A percentile compares a stretch with the other conserved stretches of the same genome.
These are phyloP conservation scores for Bugulina stolonifera DNA, from an alignment of 2,888 invertebrate genomes.

Conservation along the genomic window DNA sequence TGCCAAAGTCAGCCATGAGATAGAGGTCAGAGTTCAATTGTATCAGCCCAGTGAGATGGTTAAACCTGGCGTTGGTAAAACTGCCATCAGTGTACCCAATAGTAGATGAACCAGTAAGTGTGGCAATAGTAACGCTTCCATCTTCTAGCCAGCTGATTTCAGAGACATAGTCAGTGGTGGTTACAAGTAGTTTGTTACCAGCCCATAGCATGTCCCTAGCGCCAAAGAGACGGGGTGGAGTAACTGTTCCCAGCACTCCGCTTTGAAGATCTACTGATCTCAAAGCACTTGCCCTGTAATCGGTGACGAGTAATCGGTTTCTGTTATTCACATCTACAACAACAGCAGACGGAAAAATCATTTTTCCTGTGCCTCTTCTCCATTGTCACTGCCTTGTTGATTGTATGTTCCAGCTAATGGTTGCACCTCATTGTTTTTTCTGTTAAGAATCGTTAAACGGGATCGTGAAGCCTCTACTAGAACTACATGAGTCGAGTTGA, in stretches of 20 bases:
- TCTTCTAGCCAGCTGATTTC: background rate
- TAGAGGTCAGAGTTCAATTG: background rate
- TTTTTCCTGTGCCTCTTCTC: too few species aligned
- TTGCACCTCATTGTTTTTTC: too few species aligned
- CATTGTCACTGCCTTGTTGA: too few species aligned
- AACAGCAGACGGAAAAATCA: too few species aligned
- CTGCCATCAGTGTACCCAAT: background rate
- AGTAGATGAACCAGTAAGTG: background rate
- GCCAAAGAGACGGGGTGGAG: background rate
- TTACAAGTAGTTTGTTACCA: background rate
- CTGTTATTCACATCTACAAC: background rate
- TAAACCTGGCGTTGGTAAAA: background rate
- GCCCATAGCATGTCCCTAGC: background rate
- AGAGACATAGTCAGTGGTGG: background rate
- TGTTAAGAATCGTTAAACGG: too few species aligned
- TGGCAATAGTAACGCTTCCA: background rate
- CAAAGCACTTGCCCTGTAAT: background rate
- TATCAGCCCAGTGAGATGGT: background rate
- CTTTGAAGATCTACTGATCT: background rate
- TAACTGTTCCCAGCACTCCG: background rate
- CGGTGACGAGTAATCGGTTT: background rate
- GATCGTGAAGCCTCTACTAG: too few species aligned
- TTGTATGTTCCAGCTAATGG: too few species aligned
- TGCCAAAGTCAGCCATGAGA: background rate
- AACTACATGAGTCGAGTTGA: too few species aligned